Conservation (phyloP, 2,113 vertebrate species). For the Sander lucioperca region DNA sequence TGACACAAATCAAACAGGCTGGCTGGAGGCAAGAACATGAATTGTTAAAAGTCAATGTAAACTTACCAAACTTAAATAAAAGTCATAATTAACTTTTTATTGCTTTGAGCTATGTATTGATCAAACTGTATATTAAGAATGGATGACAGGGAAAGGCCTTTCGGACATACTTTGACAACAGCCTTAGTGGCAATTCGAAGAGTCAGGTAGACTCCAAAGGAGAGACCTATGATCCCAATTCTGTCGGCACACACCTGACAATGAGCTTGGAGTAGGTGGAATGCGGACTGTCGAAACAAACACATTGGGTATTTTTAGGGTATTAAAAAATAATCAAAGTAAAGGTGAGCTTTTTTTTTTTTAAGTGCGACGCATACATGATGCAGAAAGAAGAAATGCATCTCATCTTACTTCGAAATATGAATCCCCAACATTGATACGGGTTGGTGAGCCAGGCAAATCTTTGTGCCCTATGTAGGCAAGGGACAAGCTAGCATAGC, state of each 20-base stretch:
- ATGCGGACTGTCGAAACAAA: slow-evolving; percentile 69
- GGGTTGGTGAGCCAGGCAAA: slow-evolving; percentile 58
- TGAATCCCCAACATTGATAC: slow-evolving; percentile 57
- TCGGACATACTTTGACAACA: slow-evolving; percentile 62
- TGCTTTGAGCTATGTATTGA: not conserved
- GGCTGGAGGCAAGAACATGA: slow-evolving; percentile 64
- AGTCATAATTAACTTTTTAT: not conserved
- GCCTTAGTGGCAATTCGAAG: slow-evolving; percentile 56
- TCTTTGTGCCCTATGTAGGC: slow-evolving; percentile 76
- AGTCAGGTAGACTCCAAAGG: slow-evolving; percentile 67
- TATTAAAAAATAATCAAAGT: not conserved
- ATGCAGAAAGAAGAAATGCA: not conserved
- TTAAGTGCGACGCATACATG: not conserved
- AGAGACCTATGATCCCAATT: slow-evolving; percentile 75
- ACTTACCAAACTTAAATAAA: not conserved
- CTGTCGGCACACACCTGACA: slow-evolving; percentile 66
- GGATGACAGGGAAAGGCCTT: not conserved
- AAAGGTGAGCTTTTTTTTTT: not conserved
- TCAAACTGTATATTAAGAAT: not conserved
- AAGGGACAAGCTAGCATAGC: slow-evolving; percentile 68
- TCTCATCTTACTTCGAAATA: slow-evolving; percentile 74
- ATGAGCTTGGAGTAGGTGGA: slow-evolving; percentile 70
- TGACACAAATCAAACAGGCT: slow-evolving; percentile 78
- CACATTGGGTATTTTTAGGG: not conserved
- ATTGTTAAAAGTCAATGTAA: not conserved